phyloP scores from a whole-genome alignment of 2,797 vertebrate genomes.

The Mus minutoides region DNA sequence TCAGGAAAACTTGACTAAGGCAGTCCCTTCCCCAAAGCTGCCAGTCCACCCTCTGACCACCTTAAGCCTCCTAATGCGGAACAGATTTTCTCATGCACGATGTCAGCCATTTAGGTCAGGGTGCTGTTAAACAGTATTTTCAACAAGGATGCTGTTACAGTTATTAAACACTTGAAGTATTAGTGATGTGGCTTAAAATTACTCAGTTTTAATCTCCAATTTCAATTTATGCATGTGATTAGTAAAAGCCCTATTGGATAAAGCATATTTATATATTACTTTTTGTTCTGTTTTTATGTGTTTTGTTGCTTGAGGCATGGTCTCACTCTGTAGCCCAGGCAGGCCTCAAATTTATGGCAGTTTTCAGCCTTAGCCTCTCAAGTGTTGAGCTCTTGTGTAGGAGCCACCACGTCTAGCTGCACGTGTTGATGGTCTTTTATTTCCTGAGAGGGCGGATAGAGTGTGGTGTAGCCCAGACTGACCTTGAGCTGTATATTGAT shows the following conservation, averaged over 20 bases:
- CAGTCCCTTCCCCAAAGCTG: not conserved
- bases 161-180: not conserved
- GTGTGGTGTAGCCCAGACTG: not conserved
- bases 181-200: not conserved
- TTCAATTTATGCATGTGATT: not conserved
- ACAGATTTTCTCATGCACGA: not conserved
- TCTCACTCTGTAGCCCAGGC: not conserved
- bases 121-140: not conserved
- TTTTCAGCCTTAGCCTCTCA: not conserved
- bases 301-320: not conserved
- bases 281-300: not conserved
- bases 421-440: not conserved
- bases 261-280: not conserved
- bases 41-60: slow-evolving; percentile 3
- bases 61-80: slow-evolving; percentile 5
- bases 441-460: not conserved
- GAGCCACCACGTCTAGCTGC: not conserved
- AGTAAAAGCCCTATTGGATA: not conserved
- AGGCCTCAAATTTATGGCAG: not conserved
- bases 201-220: slow-evolving; percentile 34
- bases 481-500: not conserved
- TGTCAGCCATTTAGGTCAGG: not conserved
- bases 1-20: slow-evolving; percentile 8
- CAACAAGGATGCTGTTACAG: not conserved
- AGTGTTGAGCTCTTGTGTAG: not conserved